These are phyloP conservation scores for Bovichtus diacanthus DNA, from an alignment of 2,797 vertebrate species.

Conservation along the genomic window DNA sequence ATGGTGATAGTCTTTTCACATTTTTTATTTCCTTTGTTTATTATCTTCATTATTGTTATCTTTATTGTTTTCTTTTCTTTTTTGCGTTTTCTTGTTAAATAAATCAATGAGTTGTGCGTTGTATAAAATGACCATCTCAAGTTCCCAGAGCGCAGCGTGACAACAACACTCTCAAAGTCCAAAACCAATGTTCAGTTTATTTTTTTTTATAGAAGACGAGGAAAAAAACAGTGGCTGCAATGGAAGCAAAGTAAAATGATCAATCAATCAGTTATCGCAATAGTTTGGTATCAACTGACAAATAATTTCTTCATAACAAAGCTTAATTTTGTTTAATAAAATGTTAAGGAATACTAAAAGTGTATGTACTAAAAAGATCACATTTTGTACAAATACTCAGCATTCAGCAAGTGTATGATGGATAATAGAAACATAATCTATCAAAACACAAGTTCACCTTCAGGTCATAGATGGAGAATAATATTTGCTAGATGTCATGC, in stretches of 20 bases:
- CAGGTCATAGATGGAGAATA: neutral
- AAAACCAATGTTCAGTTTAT: neutral
- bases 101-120: neutral
- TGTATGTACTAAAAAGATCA: neutral
- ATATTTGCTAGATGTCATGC: neutral
- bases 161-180: neutral
- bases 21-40: neutral
- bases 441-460: neutral
- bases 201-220: neutral
- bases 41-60: too few relatives aligned
- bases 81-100: too few relatives aligned
- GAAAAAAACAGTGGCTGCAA: neutral
- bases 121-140: neutral
- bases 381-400: neutral
- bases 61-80: too few relatives aligned
- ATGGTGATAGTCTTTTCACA: conserved; percentile 11
- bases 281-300: too few relatives aligned
- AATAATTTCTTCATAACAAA: too few relatives aligned
- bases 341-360: neutral
- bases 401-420: neutral
- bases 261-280: neutral
- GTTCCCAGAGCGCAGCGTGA: neutral
- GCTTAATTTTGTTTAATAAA: neutral
- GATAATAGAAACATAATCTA: neutral
- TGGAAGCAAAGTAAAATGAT: neutral